Evolutionary conservation across 2,888 invertebrate species (phyloP).

Genomic region (Himalopsyche anomala): DNA sequence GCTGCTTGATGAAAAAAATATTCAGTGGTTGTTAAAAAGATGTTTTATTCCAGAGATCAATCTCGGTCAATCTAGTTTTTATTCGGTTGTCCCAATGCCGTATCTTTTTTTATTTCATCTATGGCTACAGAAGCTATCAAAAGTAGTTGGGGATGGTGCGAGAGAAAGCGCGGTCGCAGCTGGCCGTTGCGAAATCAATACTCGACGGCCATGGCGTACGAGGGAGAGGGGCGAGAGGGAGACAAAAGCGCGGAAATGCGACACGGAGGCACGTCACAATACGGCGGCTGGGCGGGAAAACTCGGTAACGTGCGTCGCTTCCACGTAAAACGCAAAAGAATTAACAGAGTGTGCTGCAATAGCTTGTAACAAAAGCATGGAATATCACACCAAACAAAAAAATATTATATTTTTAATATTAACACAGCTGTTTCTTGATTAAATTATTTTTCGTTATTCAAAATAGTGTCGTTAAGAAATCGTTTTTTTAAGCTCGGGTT

Average conservation of each 20-base stretch:
- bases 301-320: background rate
- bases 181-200: constrained; percentile 57
- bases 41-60: background rate
- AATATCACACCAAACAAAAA: too few relatives aligned
- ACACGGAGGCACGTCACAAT: constrained; percentile 1
- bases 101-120: constrained; percentile 13
- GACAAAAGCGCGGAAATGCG: constrained; percentile 26
- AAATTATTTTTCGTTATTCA: too few relatives aligned
- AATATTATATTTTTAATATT: too few relatives aligned
- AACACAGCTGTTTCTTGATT: too few relatives aligned
- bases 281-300: constrained; percentile 2
- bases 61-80: background rate
- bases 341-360: background rate
- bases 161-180: constrained; percentile 51
- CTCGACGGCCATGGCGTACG: constrained; percentile 39
- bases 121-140: constrained; percentile 16
- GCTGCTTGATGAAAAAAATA: background rate
- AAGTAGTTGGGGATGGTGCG: constrained; percentile 40
- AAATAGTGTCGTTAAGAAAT: too few relatives aligned
- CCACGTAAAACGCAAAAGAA: background rate
- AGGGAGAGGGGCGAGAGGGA: constrained; percentile 6
- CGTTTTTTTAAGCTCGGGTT: too few relatives aligned
- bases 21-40: background rate
- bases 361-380: background rate
- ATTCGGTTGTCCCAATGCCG: background rate